These are phyloP conservation scores for Phortica okadai DNA, from an alignment of 2,888 invertebrate species.

Conservation along the genomic window DNA sequence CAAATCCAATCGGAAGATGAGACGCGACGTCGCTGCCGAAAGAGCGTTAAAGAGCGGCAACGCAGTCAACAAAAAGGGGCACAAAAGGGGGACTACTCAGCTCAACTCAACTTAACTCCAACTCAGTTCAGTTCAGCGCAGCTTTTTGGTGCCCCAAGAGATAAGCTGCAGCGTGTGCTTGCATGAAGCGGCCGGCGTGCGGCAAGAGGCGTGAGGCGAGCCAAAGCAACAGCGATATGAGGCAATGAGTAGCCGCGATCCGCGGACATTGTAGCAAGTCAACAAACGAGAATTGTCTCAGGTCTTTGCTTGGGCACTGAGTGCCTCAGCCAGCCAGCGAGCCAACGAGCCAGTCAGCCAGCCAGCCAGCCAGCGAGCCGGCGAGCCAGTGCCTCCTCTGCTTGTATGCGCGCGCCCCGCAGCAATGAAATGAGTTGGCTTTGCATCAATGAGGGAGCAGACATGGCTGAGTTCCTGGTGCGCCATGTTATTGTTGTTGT, in stretches of 20 bases:
- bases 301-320: no score
- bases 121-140: no score
- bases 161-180: constrained; percentile 3
- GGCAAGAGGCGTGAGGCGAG: neutral
- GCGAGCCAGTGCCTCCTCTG: neutral
- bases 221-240: neutral
- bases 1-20: constrained; percentile 67
- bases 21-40: neutral
- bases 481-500: constrained; percentile 58
- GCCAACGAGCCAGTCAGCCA: no score
- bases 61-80: neutral
- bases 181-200: neutral
- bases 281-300: neutral
- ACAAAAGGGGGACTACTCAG: neutral
- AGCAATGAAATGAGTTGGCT: constrained; percentile 48
- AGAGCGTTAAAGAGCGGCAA: neutral
- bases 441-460: constrained; percentile 12
- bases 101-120: no score
- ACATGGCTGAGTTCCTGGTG: constrained; percentile 29
- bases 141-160: constrained; percentile 16
- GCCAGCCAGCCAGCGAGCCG: neutral
- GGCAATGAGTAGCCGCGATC: constrained; percentile 11
- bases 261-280: neutral
- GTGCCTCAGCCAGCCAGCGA: no score
- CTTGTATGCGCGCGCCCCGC: constrained; percentile 43